Evolutionary conservation across 2,113 vertebrate genomes (phyloP).

Genomic region (Boleophthalmus pectinirostris): DNA sequence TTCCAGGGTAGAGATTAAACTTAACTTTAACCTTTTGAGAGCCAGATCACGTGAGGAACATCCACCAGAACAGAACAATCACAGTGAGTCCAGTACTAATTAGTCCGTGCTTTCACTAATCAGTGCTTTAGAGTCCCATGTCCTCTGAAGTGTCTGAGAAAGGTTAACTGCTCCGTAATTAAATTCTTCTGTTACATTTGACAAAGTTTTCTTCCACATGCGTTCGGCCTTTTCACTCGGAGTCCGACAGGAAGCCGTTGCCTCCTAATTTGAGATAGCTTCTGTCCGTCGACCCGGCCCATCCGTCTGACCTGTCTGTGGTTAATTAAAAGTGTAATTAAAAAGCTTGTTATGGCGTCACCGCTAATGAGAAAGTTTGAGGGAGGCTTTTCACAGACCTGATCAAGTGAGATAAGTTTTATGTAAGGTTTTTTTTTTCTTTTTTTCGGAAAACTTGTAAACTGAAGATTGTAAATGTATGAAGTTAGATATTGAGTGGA

Average conservation of each 20-base stretch:
- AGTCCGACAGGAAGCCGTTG: background rate
- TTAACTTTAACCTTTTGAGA: background rate
- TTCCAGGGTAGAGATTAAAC: too few species aligned
- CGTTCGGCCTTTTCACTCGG: background rate
- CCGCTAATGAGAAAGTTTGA: constrained; percentile 40
- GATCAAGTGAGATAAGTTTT: background rate
- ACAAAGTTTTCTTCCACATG: constrained; percentile 3
- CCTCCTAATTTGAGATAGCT: constrained; percentile 30
- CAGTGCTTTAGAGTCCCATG: constrained; percentile 1
- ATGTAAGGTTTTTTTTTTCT: background rate
- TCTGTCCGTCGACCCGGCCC: constrained; percentile 33
- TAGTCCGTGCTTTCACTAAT: constrained; percentile 25
- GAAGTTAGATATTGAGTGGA: too few species aligned
- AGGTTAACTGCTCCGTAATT: constrained; percentile 4
- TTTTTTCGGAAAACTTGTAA: background rate
- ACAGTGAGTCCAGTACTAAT: background rate
- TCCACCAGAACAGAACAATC: background rate
- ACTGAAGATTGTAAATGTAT: too few species aligned
- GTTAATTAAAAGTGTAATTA: constrained; percentile 63
- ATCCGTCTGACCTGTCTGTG: constrained; percentile 14
- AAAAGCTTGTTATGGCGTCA: constrained; percentile 27
- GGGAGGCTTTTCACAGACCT: constrained; percentile 24
- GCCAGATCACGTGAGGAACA: background rate
- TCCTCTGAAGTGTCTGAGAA: background rate
- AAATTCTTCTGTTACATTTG: constrained; percentile 1